Conservation (phyloP, 1,140 invertebrate species). For the Gryon sp. region DNA sequence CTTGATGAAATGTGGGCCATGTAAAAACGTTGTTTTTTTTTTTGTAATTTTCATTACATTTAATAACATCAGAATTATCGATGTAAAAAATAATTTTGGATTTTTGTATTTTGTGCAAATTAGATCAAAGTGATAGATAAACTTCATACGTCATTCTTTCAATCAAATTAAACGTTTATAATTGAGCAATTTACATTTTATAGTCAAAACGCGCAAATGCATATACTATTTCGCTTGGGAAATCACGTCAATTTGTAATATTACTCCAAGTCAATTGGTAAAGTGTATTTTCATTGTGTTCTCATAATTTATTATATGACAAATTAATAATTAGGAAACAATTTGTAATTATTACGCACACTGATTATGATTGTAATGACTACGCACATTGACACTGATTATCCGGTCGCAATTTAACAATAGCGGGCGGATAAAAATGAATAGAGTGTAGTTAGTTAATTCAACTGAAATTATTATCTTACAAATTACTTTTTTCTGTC, state of each 20-base stretch:
- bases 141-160: slow-evolving; percentile 53
- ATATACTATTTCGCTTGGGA: slow-evolving; percentile 53
- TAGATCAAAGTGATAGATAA: too few species aligned
- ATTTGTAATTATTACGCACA: too few species aligned
- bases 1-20: slow-evolving; percentile 19
- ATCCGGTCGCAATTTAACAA: too few species aligned
- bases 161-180: slow-evolving; percentile 40
- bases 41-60: background rate
- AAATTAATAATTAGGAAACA: too few species aligned
- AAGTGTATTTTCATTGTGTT: slow-evolving; percentile 28
- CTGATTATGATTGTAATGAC: too few species aligned
- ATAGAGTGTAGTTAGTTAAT: too few species aligned
- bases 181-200: slow-evolving; percentile 44
- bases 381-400: too few species aligned
- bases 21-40: background rate
- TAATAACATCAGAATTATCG: too few species aligned
- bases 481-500: too few species aligned
- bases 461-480: too few species aligned
- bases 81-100: too few species aligned
- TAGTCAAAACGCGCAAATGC: slow-evolving; percentile 36
- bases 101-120: too few species aligned
- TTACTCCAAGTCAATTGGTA: slow-evolving; percentile 23
- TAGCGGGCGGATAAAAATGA: slow-evolving; percentile 2
- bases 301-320: slow-evolving; percentile 31
- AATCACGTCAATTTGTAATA: slow-evolving; percentile 54